phyloP scores from a whole-genome alignment of 1,140 invertebrate species.

The Agraylea sexmaculata region DNA sequence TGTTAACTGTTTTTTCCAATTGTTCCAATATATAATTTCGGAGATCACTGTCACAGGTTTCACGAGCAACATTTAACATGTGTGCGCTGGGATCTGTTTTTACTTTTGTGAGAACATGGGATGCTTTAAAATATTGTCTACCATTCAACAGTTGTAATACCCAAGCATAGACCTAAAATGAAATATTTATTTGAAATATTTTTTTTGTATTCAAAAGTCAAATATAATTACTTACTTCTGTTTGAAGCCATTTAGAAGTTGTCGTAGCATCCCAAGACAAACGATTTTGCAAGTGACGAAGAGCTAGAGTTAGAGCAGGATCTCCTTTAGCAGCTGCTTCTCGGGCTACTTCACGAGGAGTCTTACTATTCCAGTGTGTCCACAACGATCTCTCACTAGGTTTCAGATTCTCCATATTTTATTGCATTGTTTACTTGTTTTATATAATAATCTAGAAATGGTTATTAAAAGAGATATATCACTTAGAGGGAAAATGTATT shows the following conservation, averaged over 20 bases:
- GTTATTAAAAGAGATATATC: no score
- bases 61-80: conserved; percentile 41
- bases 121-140: conserved; percentile 49
- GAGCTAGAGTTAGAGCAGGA: conserved; percentile 45
- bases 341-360: conserved; percentile 46
- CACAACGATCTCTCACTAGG: conserved; percentile 44
- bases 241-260: conserved; percentile 41
- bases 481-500: no score
- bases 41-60: conserved; percentile 37
- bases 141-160: conserved; percentile 45
- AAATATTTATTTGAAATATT: conserved; percentile 21
- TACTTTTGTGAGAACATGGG: conserved; percentile 49
- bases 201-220: background rate
- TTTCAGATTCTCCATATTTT: conserved; percentile 38
- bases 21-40: conserved; percentile 48
- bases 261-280: conserved; percentile 39
- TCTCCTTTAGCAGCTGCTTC: conserved; percentile 54
- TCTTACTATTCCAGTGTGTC: conserved; percentile 45
- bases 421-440: no score
- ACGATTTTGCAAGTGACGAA: conserved; percentile 43
- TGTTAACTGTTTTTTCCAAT: conserved; percentile 35
- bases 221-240: conserved; percentile 33
- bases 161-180: conserved; percentile 46
- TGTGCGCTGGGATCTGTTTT: conserved; percentile 43
- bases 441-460: no score